Evolutionary conservation across 1,140 invertebrate species (phyloP).

Genomic region (Drosophila elegans): DNA sequence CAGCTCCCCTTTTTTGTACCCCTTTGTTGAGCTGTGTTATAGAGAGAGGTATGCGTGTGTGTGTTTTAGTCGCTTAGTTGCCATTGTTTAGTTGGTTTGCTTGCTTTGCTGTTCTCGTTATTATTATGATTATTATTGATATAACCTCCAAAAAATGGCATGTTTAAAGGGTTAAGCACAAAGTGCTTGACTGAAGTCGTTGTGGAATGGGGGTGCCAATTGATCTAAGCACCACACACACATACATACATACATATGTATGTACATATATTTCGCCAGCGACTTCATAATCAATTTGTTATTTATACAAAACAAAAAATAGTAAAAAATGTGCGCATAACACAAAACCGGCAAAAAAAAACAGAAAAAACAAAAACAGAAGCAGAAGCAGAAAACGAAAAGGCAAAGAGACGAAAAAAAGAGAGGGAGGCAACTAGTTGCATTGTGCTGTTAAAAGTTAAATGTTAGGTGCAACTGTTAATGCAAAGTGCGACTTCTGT

Average conservation of each 20-base stretch:
- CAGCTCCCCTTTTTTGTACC: constrained; percentile 5
- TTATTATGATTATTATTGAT: constrained; percentile 56
- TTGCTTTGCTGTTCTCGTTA: constrained; percentile 22
- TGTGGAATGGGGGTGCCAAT: neutral
- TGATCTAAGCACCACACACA: constrained; percentile 31
- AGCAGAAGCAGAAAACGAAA: constrained; percentile 2
- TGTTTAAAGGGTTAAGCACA: constrained; percentile 38
- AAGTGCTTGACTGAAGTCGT: constrained; percentile 11
- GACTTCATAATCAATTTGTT: constrained; percentile 61
- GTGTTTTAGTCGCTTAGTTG: constrained; percentile 8
- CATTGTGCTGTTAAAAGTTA: constrained; percentile 38
- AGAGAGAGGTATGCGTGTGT: neutral
- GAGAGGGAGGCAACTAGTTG: constrained; percentile 46
- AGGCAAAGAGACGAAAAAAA: neutral
- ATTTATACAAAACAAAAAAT: constrained; percentile 41
- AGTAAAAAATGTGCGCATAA: constrained; percentile 36
- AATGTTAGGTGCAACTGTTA: constrained; percentile 29
- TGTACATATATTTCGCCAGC: neutral
- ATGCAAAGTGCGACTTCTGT: neutral
- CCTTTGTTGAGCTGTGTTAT: constrained; percentile 44
- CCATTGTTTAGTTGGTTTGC: constrained; percentile 28
- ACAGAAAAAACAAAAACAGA: constrained; percentile 32
- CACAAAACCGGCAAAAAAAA: constrained; percentile 51
- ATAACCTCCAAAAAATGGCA: constrained; percentile 53
- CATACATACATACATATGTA: too few species aligned